phyloP scores from a whole-genome alignment of 2,888 invertebrate species.

The Heliconius ethilla region DNA sequence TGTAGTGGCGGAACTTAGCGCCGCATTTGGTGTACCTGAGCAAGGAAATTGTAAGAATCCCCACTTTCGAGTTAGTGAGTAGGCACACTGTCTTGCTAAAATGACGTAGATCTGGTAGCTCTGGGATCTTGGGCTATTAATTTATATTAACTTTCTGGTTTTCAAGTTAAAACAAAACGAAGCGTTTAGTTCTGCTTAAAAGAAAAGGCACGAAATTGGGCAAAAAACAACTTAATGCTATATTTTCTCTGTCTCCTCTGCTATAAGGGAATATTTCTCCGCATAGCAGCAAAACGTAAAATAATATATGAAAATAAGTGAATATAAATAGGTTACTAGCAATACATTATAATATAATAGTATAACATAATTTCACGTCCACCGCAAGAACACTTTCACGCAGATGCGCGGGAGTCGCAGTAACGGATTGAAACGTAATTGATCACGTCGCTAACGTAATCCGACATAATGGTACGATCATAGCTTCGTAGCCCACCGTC shows the following conservation, averaged over 20 bases:
- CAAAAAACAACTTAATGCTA: too few relatives aligned
- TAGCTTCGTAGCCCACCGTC: not conserved
- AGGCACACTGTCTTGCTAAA: too few relatives aligned
- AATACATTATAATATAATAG: not conserved
- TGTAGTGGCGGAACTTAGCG: not conserved
- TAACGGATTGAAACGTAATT: conserved; percentile 32
- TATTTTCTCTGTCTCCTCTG: too few relatives aligned
- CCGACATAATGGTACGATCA: conserved; percentile 34
- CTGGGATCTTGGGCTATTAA: not conserved
- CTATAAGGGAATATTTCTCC: too few relatives aligned
- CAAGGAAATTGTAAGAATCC: not conserved
- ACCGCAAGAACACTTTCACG: conserved; percentile 33
- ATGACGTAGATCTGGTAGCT: too few relatives aligned
- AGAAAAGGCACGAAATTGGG: too few relatives aligned
- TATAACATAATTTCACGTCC: not conserved
- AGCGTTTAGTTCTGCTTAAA: not conserved
- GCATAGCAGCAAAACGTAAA: not conserved
- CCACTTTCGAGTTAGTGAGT: too few relatives aligned
- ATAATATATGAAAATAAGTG: not conserved
- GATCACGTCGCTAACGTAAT: conserved; percentile 36
- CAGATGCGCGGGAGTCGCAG: conserved; percentile 35
- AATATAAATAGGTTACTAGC: too few relatives aligned
- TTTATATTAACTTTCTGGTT: not conserved
- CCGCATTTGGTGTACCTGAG: not conserved
- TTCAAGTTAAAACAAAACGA: not conserved